A percentile compares a stretch with the other conserved stretches of the same genome.
phyloP scores from a whole-genome alignment of 92 coral and sea anemone genomes.

The Montipora capitata region DNA sequence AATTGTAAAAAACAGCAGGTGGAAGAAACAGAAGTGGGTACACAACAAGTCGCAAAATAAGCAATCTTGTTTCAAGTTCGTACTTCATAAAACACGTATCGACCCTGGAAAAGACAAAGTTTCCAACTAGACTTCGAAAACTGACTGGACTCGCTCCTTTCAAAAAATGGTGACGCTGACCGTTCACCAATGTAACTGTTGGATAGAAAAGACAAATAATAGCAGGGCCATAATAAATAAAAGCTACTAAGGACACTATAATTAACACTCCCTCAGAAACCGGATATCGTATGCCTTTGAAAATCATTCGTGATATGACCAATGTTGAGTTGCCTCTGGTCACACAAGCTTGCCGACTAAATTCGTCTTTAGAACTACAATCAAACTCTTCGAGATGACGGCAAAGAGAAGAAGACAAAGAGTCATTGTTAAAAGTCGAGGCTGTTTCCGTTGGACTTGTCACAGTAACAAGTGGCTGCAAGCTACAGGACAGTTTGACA shows the following conservation, averaged over 20 bases:
- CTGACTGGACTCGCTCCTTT: constrained; percentile 25
- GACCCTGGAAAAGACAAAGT: neutral
- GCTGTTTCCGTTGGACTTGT: neutral
- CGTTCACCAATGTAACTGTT: constrained; percentile 6
- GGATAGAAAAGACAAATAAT: constrained; percentile 6
- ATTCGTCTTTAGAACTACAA: neutral
- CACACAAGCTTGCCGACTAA: neutral
- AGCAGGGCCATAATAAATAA: constrained; percentile 4
- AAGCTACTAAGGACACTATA: neutral
- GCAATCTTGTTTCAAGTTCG: neutral
- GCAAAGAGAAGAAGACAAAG: neutral
- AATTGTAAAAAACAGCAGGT: neutral
- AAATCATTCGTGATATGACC: neutral
- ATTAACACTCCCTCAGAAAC: too few relatives aligned
- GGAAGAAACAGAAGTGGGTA: neutral
- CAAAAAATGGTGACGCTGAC: neutral
- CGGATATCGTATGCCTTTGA: too few relatives aligned
- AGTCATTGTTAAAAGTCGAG: neutral
- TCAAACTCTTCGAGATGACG: neutral
- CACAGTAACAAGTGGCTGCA: neutral
- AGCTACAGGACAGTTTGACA: neutral
- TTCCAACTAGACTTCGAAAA: neutral
- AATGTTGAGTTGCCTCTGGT: neutral
- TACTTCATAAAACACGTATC: neutral
- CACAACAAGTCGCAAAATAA: neutral